Conservation (phyloP, 1,140 invertebrate genomes). For the Drosophila sechellia region DNA sequence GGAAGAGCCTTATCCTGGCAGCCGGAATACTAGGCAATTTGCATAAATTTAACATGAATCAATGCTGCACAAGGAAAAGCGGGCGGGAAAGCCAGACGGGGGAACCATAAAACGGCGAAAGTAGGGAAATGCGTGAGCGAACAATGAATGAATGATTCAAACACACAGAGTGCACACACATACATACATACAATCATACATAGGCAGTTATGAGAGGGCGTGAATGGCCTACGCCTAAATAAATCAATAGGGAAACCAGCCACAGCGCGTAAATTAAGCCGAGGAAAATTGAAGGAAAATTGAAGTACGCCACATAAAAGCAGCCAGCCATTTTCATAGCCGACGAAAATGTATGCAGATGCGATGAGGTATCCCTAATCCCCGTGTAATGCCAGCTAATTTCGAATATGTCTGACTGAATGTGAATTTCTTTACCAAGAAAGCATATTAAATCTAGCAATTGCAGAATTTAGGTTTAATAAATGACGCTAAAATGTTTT, state of each 20-base stretch:
- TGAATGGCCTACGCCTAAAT: conserved; percentile 44
- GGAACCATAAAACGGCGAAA: conserved; percentile 31
- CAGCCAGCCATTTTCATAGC: conserved; percentile 21
- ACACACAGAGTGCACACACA: conserved; percentile 15
- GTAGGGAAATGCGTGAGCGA: conserved; percentile 39
- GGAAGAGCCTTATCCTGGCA: conserved; percentile 32
- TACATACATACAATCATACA: conserved; percentile 2
- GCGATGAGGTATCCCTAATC: conserved; percentile 46
- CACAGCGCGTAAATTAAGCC: conserved; percentile 31
- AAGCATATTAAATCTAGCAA: conserved; percentile 25
- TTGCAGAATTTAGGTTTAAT: conserved; percentile 9
- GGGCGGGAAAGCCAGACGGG: conserved; percentile 15
- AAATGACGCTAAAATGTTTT: conserved; percentile 1
- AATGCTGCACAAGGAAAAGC: conserved; percentile 41
- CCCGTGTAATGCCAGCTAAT: conserved; percentile 37
- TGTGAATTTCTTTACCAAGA: conserved; percentile 1
- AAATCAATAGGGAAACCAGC: conserved; percentile 45
- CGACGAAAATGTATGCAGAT: conserved; percentile 43
- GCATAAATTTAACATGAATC: conserved; percentile 76
- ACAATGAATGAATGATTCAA: conserved; percentile 49
- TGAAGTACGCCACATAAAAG: conserved; percentile 32
- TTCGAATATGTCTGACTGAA: conserved; percentile 13
- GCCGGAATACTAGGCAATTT: conserved; percentile 62
- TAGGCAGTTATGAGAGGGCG: conserved; percentile 39
- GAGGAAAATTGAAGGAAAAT: conserved; percentile 35